A percentile compares a stretch with the other conserved stretches of the same genome.
Evolutionary conservation across 2,113 vertebrate species (phyloP).

Genomic region (Lamprologus sp.): DNA sequence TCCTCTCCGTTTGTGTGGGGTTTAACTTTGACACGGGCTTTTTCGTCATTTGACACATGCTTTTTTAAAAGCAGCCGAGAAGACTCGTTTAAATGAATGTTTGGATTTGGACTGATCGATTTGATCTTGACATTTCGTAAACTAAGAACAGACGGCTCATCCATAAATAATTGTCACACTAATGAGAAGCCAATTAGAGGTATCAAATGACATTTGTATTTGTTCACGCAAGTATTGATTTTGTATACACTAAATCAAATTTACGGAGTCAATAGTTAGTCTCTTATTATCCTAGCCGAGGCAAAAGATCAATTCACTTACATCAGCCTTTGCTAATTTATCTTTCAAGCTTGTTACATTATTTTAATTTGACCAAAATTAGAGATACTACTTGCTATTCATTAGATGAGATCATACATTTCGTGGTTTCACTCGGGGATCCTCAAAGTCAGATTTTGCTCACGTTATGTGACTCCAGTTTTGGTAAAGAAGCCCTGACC

Average conservation of each 20-base stretch:
- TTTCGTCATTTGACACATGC: not conserved
- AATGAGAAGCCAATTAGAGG: constrained; percentile 26
- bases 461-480: constrained; percentile 6
- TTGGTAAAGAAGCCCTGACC: not conserved
- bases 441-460: not conserved
- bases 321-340: not conserved
- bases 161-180: constrained; percentile 20
- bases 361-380: not conserved
- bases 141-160: not conserved
- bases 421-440: not conserved
- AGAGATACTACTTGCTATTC: not conserved
- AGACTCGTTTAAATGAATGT: constrained; percentile 6
- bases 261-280: not conserved
- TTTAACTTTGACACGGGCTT: constrained; percentile 1
- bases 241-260: constrained; percentile 21
- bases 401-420: not conserved
- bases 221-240: constrained; percentile 8
- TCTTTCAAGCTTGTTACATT: not conserved
- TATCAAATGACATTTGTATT: not conserved
- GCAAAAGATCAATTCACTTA: not conserved
- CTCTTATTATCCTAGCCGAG: not conserved
- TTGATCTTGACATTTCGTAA: not conserved
- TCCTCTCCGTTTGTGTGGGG: constrained; percentile 7
- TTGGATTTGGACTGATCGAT: constrained; percentile 8
- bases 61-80: not conserved